Percentiles rank a stretch among this genome's conserved stretches.
Conservation (phyloP, 2,888 invertebrate species). For the Amphipyra tragopoginis region DNA sequence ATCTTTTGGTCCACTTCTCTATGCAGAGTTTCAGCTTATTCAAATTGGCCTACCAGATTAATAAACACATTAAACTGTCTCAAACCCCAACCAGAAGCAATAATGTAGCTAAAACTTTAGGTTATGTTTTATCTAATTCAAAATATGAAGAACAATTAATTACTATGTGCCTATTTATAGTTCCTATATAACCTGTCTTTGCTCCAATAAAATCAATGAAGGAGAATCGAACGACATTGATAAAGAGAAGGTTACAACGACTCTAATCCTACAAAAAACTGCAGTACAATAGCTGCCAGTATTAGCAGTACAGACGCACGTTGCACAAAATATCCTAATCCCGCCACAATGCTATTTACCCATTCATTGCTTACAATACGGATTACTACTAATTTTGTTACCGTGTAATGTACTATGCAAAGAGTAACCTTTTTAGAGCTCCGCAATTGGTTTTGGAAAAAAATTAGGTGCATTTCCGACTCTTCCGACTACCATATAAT, state of each 20-base stretch:
- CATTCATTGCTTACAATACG: conserved; percentile 43
- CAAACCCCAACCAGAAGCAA: no score
- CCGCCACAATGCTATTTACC: conserved; percentile 33
- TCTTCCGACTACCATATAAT: no score
- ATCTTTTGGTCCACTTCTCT: no score
- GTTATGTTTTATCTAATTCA: no score
- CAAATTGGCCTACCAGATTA: no score
- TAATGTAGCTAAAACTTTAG: no score
- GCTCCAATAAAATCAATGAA: neutral
- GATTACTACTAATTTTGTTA: conserved; percentile 49
- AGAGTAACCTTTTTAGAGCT: conserved; percentile 5
- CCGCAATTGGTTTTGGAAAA: neutral
- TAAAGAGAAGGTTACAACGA: neutral
- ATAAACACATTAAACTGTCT: no score
- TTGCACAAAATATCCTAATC: conserved; percentile 53
- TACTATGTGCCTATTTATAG: no score
- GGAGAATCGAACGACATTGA: neutral
- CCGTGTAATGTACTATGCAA: conserved; percentile 18
- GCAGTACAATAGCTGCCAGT: conserved; percentile 20
- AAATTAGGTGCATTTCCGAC: no score
- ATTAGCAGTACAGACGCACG: conserved; percentile 15
- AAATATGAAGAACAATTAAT: no score
- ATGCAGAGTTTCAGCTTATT: no score
- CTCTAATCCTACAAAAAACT: conserved; percentile 32
- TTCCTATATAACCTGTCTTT: no score